Base-by-base conservation (phyloP, 2,797 vertebrate species). In the Avahi laniger region DNA sequence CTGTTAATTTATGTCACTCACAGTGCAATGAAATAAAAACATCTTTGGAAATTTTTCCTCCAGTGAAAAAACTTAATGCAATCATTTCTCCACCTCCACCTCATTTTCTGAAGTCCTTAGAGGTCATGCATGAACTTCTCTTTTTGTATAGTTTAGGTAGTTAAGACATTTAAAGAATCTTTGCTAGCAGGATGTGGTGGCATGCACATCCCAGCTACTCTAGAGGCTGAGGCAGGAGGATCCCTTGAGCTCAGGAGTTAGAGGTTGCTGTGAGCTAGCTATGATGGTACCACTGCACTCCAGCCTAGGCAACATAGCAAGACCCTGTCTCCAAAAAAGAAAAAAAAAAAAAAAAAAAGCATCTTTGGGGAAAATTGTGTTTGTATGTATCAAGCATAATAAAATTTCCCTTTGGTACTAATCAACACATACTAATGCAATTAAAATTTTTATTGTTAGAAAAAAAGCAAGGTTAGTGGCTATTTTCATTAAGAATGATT, bases 51-150 rank as follows among this genome's bases (percentile, higher is more conserved):
- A 20, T 18, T 30, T 78, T 94, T 89, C 24, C 43, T 73, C 28
- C 30, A 18, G 38, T 82, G 11, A 52, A 72, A 92, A 75, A 67
- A 7, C 43, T 41, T 33, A 69, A 79, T 54, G 35, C 5, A 46
- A 52, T 26, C 28, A 61, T 82, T 8, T n/a, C 13, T 72, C 10
- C 2, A 48, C 18, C 4, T 0, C 1, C 12, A 9, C 7, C 1
- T 4, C 22, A 59, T 65, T 84, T 80, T 59, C 33, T 96, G 12
- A 80, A 54, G 81, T 43, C 59, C 69, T 82, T 79, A 83, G 59
- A 93, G 2, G 9, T 46, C 28, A 54, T 75, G 20, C 28, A 48
- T 65, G 13, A 1, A 3, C 3, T 76, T 79, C 15, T 43, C 41
- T 30, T 5, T 48, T 83, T 79, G 30, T 26, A 79, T n/a, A 46